Evolutionary conservation across 1,140 invertebrate genomes (phyloP).

Genomic region (Pogonognathellus flavescens): DNA sequence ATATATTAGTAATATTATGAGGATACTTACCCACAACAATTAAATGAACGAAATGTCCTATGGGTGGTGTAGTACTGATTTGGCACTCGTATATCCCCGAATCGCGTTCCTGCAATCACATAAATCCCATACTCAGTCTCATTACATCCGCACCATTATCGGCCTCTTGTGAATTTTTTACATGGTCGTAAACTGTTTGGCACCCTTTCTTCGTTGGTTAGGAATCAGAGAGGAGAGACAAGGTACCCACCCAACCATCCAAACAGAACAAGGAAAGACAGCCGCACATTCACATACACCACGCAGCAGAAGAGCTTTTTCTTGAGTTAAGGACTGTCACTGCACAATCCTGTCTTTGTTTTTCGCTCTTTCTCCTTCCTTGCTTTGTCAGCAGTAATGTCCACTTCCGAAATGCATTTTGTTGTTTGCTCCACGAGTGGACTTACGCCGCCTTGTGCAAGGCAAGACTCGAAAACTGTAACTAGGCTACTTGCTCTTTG

Average conservation of each 20-base stretch:
- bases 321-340: constrained; percentile 18
- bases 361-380: background rate
- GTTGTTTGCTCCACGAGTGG: background rate
- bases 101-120: constrained; percentile 75
- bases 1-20: constrained; percentile 41
- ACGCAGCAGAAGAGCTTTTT: background rate
- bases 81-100: constrained; percentile 88
- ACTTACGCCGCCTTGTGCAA: background rate
- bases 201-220: constrained; percentile 1
- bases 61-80: constrained; percentile 87
- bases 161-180: constrained; percentile 51
- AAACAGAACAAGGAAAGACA: background rate
- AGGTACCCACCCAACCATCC: background rate
- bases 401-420: constrained; percentile 43
- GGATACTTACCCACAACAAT: constrained; percentile 83
- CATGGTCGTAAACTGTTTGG: constrained; percentile 38
- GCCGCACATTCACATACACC: background rate
- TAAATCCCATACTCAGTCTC: constrained; percentile 45
- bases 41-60: constrained; percentile 82
- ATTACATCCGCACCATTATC: constrained; percentile 51
- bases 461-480: background rate
- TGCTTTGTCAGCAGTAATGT: constrained; percentile 10
- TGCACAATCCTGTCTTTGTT: background rate
- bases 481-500: background rate
- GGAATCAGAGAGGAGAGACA: background rate